A percentile compares a stretch with the other conserved stretches of the same genome.
phyloP scores from a whole-genome alignment of 2,797 vertebrate genomes.

The Stomatorhinus walkeri region DNA sequence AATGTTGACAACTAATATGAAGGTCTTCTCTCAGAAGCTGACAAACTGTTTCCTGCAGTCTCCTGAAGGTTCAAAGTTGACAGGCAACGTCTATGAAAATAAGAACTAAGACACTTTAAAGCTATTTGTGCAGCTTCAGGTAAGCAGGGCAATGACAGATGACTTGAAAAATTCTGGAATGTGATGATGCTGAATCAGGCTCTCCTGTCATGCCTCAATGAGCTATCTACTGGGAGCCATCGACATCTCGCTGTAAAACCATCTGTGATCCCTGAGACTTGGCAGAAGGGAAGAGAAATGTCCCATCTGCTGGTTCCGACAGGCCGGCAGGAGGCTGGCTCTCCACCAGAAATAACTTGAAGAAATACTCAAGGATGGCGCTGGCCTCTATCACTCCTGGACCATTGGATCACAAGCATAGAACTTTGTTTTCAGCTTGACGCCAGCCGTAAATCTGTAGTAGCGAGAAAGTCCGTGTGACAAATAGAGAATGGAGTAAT shows the following conservation, averaged over 20 bases:
- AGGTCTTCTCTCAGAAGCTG: background rate
- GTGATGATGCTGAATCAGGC: background rate
- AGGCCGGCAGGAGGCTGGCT: background rate
- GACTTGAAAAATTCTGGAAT: background rate
- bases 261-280: background rate
- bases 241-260: background rate
- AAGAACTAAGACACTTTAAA: background rate
- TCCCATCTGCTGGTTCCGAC: slow-evolving; percentile 8
- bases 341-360: slow-evolving; percentile 7
- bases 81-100: background rate
- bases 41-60: background rate
- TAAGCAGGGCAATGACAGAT: background rate
- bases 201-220: background rate
- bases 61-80: background rate
- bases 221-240: background rate
- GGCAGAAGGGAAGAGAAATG: slow-evolving; percentile 2
- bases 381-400: background rate
- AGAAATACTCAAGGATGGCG: background rate
- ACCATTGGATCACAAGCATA: background rate
- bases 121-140: background rate
- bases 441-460: background rate
- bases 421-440: background rate
- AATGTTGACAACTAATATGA: background rate
- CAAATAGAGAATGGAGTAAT: background rate
- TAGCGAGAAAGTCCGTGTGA: background rate